Evolutionary conservation across 2,113 vertebrate genomes (phyloP), one percentile per base, ranked within the genome.

Genomic region (Istiophorus platypterus): DNA sequence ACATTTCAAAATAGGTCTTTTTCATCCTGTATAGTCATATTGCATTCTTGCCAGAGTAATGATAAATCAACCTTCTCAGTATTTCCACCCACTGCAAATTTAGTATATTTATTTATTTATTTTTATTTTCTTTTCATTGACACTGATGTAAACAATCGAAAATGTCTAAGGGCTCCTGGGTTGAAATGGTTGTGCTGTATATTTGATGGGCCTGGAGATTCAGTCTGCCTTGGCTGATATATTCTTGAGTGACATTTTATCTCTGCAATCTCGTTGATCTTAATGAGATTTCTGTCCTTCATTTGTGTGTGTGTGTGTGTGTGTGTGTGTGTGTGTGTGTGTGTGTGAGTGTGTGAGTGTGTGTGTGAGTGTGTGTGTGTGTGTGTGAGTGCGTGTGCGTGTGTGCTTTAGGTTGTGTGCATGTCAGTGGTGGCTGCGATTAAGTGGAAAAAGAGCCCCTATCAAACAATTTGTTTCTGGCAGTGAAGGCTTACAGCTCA

Each of bases 221-320:
- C 69, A 62, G 64, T 75, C 61, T 6, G 75, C 70, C 67, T 70
- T 59, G 72, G 62, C 81, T 89, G 78, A 85, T 87, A 78, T 86
- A 81, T 91, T 87, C 87, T 85, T 85, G 86, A 89, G 71, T 88
- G 85, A 89, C 82, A 82, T 84, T 92, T 91, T 88, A 88, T 89
- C 85, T 86, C 39, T 2, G 82, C 73, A 87, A 88, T 90, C 88
- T 79, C 10, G 72, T 73, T 84, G 85, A 91, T 92, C 90, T 91
- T 88, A 90, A 93, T 91, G 84, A 91, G 88, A 91, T 92, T 90
- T 82, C 83, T 89, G 74, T 89, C 86, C 86, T 90, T 81, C 67
- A 7, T 72, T 37, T 56, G 49, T 62, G 58, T 56, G 72, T 62
- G 72, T 63, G 57, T 62, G 56, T 63, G 58, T 11, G 37, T 52